Base-by-base conservation (phyloP, 2,113 vertebrate species). In the Maccullochella peelii region DNA sequence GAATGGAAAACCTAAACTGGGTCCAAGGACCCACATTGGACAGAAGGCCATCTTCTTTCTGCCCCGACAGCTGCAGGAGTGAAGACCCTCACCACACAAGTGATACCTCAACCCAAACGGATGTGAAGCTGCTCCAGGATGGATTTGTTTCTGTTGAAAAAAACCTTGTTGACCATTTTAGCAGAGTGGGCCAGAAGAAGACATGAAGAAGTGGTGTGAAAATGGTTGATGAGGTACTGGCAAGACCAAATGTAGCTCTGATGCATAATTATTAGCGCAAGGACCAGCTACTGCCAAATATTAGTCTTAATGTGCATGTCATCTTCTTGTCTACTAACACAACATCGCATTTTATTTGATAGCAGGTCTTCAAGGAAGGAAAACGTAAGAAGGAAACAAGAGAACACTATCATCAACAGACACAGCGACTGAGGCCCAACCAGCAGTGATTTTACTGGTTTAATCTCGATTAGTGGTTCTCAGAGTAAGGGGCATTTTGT, bases 41-140 rank as follows among this genome's bases (percentile, higher is more conserved):
- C 98, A 99, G 94, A 98, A 99, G 88, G 98, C 97, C 0, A 92
- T 99, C 84, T 96, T 98, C 81, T 99, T 99, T 81, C 96, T 99
- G 36, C 97, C 98, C 0, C 94, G 98, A 73, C 94, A 94, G 0
- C 93, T 97, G 62, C 93, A 94, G 27, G 80, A 94, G 66, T 93
- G 76, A 93, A 25, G 55, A 49, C 9, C 5, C 33, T 30, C 5
- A 0, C 15, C 36, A 30, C 54, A 14, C 52, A 50, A 36, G 23
- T 0, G 2, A 38, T 40, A 65, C 42, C 65, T 36, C 36, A 3
- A 2, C 15, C 1, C 1, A 7, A n/a, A 11, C 0, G 6, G 15
- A 61, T n/a, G n/a, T 12, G 42, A 50, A 44, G 49, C 65, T 57
- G 71, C 71, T 55, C 6, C 4, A 3, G 20, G 40, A n/a, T 16